Evolutionary conservation across 2,888 invertebrate genomes (phyloP).

Genomic region (Nycteola revayana): DNA sequence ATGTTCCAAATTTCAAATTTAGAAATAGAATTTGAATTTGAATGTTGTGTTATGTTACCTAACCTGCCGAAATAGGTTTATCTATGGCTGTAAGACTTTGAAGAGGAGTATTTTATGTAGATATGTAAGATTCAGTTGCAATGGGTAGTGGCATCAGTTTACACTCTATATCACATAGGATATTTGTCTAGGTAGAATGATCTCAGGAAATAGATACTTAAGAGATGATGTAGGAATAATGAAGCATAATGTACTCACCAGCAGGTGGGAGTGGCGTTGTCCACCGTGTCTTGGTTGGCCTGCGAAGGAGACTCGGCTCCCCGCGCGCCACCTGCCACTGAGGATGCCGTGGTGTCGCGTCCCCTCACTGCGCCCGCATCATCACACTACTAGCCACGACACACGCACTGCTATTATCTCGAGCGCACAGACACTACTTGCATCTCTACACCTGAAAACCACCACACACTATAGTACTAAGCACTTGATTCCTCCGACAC

Average conservation of each 20-base stretch:
- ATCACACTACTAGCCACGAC: constrained; percentile 70
- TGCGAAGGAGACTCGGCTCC: constrained; percentile 82
- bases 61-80: no score
- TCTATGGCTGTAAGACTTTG: no score
- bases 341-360: constrained; percentile 77
- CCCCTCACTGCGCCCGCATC: constrained; percentile 83
- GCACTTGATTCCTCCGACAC: constrained; percentile 14
- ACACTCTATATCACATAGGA: neutral
- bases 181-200: neutral
- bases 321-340: constrained; percentile 79
- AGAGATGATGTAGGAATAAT: no score
- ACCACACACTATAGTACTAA: constrained; percentile 41
- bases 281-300: constrained; percentile 79
- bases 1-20: no score
- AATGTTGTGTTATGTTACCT: no score
- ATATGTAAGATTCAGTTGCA: neutral
- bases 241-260: constrained; percentile 54
- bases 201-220: no score
- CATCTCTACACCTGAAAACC: constrained; percentile 72
- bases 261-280: constrained; percentile 77
- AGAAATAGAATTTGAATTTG: no score
- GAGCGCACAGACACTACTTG: constrained; percentile 77
- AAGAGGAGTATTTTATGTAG: no score
- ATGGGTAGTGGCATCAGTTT: neutral
- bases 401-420: constrained; percentile 81